These are phyloP conservation scores for Drosophila algonquin DNA, from an alignment of 2,888 invertebrate genomes.

Conservation along the genomic window DNA sequence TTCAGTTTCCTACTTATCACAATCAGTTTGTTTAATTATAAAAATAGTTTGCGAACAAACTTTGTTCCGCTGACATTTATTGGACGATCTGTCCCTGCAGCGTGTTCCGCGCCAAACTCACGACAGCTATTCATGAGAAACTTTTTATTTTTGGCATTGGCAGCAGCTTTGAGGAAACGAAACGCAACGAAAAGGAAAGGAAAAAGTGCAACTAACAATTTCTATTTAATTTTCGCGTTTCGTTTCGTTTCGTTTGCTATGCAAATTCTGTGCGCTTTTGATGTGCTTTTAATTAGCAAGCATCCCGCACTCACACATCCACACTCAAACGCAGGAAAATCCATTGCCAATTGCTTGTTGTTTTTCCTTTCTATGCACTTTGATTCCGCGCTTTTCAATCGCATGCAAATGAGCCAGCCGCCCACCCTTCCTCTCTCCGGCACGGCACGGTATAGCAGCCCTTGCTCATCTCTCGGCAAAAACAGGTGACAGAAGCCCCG, in stretches of 20 bases:
- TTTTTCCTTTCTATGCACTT: slow-evolving; percentile 64
- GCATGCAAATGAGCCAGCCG: slow-evolving; percentile 64
- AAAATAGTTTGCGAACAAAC: slow-evolving; percentile 71
- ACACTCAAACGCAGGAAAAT: slow-evolving; percentile 55
- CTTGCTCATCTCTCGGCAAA: neutral
- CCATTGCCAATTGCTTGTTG: slow-evolving; percentile 68
- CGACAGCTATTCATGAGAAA: slow-evolving; percentile 46
- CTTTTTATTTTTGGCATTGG: slow-evolving; percentile 53
- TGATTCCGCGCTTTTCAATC: slow-evolving; percentile 67
- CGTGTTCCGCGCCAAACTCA: slow-evolving; percentile 1
- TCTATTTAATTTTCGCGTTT: slow-evolving; percentile 67
- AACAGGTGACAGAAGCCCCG: slow-evolving; percentile 20
- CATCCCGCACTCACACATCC: slow-evolving; percentile 25
- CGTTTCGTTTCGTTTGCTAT: slow-evolving; percentile 75
- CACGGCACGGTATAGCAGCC: too few relatives aligned
- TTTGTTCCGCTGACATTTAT: slow-evolving; percentile 72
- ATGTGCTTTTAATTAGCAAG: slow-evolving; percentile 75
- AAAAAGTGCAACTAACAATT: slow-evolving; percentile 54
- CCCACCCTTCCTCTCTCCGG: neutral
- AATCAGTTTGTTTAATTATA: slow-evolving; percentile 72
- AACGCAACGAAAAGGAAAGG: slow-evolving; percentile 41
- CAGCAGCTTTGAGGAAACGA: slow-evolving; percentile 52
- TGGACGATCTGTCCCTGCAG: slow-evolving; percentile 43
- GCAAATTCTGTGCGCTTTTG: slow-evolving; percentile 72
- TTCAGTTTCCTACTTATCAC: slow-evolving; percentile 62